Percentiles rank a stretch among this genome's conserved stretches.
These are phyloP conservation scores for Morinoia aosen DNA, from an alignment of 2,888 invertebrate species.

Conservation along the genomic window DNA sequence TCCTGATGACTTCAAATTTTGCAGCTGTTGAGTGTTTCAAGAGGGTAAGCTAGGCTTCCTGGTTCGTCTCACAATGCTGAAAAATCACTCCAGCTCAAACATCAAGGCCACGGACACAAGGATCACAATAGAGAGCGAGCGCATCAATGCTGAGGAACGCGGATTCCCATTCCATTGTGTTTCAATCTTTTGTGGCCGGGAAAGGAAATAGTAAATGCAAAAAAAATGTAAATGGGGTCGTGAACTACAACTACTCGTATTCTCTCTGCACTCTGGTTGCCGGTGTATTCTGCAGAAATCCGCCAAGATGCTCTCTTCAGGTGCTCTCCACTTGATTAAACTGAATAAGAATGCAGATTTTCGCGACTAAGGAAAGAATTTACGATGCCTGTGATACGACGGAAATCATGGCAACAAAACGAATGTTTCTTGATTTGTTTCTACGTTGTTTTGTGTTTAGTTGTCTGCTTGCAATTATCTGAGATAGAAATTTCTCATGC, in stretches of 20 bases:
- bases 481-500: no score
- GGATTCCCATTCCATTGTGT: background rate
- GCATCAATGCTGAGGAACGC: background rate
- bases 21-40: background rate
- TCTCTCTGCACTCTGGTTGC: background rate
- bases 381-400: background rate
- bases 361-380: background rate
- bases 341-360: background rate
- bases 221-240: background rate
- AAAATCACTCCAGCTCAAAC: background rate
- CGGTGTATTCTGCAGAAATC: background rate
- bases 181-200: background rate
- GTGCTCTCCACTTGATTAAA: conserved; percentile 1
- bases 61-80: background rate
- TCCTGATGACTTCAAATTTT: background rate
- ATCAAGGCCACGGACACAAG: background rate
- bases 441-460: no score
- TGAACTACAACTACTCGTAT: conserved; percentile 8
- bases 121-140: background rate
- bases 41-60: background rate
- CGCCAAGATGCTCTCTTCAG: background rate
- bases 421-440: no score
- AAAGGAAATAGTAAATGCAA: background rate
- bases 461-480: no score
- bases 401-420: background rate